Conservation (phyloP, 2,888 invertebrate genomes). For the Oligia fasciuncula region DNA sequence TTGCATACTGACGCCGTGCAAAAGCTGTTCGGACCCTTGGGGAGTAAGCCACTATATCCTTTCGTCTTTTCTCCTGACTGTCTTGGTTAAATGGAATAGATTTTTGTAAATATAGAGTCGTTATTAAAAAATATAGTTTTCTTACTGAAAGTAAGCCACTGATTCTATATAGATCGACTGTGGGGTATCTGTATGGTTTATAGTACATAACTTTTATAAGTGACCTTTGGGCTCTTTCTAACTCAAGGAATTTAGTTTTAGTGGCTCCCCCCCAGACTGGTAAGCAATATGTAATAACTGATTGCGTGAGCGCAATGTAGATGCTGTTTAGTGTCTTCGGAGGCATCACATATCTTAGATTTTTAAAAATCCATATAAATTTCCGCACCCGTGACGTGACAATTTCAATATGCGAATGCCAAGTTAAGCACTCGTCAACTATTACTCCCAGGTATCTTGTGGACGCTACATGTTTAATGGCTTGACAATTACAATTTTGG, state of each 20-base stretch:
- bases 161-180: slow-evolving; percentile 4
- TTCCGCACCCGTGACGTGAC: not conserved
- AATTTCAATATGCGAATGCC: slow-evolving; percentile 1
- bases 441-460: not conserved
- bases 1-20: too few relatives aligned
- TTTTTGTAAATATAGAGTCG: not conserved
- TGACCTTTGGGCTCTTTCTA: too few relatives aligned
- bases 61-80: too few relatives aligned
- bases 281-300: not conserved
- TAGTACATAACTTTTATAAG: not conserved
- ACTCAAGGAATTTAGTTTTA: too few relatives aligned
- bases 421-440: slow-evolving; percentile 1
- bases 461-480: not conserved
- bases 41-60: too few relatives aligned
- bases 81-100: too few relatives aligned
- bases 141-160: slow-evolving; percentile 7
- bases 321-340: not conserved
- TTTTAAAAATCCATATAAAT: slow-evolving; percentile 6
- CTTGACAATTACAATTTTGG: not conserved
- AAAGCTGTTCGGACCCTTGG: too few relatives aligned
- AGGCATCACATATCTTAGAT: not conserved
- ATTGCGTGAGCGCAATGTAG: not conserved
- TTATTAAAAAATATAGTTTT: not conserved
- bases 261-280: not conserved
- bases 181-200: not conserved